These are phyloP conservation scores for Crambe crambe DNA, from an alignment of 37 sponge, comb jelly and placozoan species.

Conservation along the genomic window DNA sequence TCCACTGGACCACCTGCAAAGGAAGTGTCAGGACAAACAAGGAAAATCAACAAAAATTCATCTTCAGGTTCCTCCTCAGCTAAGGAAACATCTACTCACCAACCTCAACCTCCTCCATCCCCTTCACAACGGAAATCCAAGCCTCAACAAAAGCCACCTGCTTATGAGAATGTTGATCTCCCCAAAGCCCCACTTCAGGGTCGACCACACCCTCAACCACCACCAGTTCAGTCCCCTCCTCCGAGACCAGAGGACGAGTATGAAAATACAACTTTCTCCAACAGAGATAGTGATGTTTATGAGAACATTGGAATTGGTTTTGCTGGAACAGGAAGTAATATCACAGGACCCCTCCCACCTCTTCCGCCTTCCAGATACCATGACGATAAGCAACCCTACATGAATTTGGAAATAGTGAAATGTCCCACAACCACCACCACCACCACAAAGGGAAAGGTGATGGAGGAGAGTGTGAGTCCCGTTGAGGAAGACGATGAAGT, in stretches of 20 bases:
- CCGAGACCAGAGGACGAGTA: not conserved
- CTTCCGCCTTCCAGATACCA: not conserved
- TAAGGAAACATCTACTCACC: no score
- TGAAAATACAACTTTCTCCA: conserved; percentile 2
- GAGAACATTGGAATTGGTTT: conserved; percentile 1
- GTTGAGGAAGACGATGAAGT: conserved; percentile 13
- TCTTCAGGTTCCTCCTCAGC: no score
- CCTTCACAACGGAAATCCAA: no score
- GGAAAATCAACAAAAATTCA: no score
- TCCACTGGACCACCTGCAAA: no score
- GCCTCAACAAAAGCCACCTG: not conserved
- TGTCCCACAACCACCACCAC: not conserved
- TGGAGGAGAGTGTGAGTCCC: not conserved
- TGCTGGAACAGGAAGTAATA: not conserved
- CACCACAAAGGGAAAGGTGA: not conserved
- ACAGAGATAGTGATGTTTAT: conserved; percentile 2
- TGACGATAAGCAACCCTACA: not conserved
- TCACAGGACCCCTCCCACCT: not conserved
- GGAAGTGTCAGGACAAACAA: no score
- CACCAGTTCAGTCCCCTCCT: not conserved
- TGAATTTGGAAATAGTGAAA: not conserved
- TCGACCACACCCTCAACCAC: not conserved
- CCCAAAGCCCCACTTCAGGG: not conserved
- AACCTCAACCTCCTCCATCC: no score
- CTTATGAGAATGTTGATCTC: conserved; percentile 12